These are phyloP conservation scores for Vipera ursinii DNA, from an alignment of 2,797 vertebrate species.

Conservation along the genomic window DNA sequence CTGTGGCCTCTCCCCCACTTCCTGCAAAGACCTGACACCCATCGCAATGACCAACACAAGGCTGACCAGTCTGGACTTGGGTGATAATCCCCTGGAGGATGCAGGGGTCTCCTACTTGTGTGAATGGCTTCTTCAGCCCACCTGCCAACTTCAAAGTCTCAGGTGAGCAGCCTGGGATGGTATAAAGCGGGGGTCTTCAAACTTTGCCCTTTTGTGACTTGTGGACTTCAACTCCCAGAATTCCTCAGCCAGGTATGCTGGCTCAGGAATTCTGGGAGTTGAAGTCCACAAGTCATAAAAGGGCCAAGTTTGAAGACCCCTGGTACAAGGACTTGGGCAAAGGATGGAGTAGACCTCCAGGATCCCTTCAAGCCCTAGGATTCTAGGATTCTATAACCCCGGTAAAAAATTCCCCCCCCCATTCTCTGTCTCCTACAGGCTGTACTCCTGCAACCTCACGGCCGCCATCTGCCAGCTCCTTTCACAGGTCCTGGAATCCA, in stretches of 20 bases:
- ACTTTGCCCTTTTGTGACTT: too few species aligned
- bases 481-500: not conserved
- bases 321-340: not conserved
- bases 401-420: not conserved
- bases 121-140: not conserved
- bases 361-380: not conserved
- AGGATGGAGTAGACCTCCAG: not conserved
- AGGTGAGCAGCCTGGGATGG: not conserved
- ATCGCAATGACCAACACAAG: not conserved
- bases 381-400: not conserved
- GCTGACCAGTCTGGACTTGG: constrained; percentile 1
- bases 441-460: not conserved
- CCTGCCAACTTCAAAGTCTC: not conserved
- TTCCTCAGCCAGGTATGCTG: not conserved
- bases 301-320: too few species aligned
- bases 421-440: not conserved
- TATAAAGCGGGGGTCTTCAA: too few species aligned
- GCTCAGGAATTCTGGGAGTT: too few species aligned
- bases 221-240: not conserved
- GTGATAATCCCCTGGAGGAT: constrained; percentile 10
- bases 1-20: not conserved
- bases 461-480: not conserved
- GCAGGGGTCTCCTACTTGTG: not conserved
- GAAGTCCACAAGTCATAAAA: too few species aligned
- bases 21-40: not conserved